Evolutionary conservation across 2,113 vertebrate species (phyloP), one percentile per base, ranked within the genome.

Genomic region (Otolemur garnettii): DNA sequence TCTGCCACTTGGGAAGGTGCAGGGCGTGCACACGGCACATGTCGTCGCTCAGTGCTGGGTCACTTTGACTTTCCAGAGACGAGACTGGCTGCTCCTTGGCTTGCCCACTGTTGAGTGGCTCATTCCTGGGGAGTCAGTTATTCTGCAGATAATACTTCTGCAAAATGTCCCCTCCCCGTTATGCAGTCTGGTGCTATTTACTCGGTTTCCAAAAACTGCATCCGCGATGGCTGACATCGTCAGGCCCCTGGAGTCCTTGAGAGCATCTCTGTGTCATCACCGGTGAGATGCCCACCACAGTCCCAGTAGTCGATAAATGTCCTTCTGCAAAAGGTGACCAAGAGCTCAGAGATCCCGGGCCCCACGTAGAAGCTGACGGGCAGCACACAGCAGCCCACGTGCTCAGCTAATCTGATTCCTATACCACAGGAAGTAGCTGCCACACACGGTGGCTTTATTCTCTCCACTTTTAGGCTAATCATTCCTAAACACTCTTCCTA

Each of bases 41-140:
- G 62, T 8, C 0, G 1, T 35, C 35, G 4, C 74, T 38, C 7
- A 1, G 4, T 0, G 0, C 53, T 75, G 26, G n/a, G 55, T 53
- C 18, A 21, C 14, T 10, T 30, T 7, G 42, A 19, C 78, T 57
- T 50, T 38, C 30, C 50, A 28, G 64, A 72, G 62, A 3, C 2
- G 0, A 11, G 62, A 3, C 2, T 0, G 15, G 35, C n/a, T 2
- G 0, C 4, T 33, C 21, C n/a, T 28, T 38, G 2, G 1, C 22
- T 38, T 1, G 4, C 18, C 18, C 38, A 11, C 30, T 5, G 5
- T 22, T 5, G 4, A 30, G 18, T 26, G 3, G 7, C 30, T 24
- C 15, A 3, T 11, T 69, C 78, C 33, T n/a, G 7, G 30, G 7
- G 68, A 0, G 10, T 14, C 2, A 1, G 74, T 50, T 14, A 50